Conservation (phyloP, 2,797 vertebrate species). For the Parotocinclus haroldoi region DNA sequence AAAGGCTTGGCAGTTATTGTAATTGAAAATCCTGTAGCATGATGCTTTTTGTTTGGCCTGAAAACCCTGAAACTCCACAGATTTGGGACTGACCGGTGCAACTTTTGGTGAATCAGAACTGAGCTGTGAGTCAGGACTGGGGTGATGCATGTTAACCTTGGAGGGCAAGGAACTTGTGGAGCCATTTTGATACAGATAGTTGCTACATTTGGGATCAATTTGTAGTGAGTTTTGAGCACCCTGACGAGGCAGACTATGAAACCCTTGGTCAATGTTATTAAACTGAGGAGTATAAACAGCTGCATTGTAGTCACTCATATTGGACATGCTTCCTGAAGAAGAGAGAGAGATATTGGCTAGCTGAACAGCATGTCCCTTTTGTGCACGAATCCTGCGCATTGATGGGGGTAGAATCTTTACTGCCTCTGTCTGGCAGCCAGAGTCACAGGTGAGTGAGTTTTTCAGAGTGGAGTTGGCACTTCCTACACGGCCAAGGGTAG, state of each 20-base stretch:
- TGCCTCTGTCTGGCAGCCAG: constrained; percentile 76
- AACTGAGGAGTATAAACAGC: constrained; percentile 61
- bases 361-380: constrained; percentile 83
- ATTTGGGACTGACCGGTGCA: constrained; percentile 53
- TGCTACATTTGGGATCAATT: constrained; percentile 63
- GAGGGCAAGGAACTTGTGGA: constrained; percentile 54
- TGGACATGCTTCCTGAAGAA: constrained; percentile 72
- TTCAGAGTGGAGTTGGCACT: constrained; percentile 56
- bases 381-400: constrained; percentile 82
- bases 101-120: constrained; percentile 46
- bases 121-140: constrained; percentile 56
- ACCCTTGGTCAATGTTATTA: constrained; percentile 61
- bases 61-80: constrained; percentile 56
- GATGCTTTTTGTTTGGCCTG: constrained; percentile 61
- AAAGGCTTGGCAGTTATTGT: constrained; percentile 65
- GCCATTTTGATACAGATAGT: constrained; percentile 58
- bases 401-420: constrained; percentile 72
- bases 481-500: constrained; percentile 70
- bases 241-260: constrained; percentile 74
- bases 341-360: constrained; percentile 84
- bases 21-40: constrained; percentile 65
- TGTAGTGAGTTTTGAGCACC: constrained; percentile 60
- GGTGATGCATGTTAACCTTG: constrained; percentile 59
- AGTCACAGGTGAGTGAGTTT: constrained; percentile 71
- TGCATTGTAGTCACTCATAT: constrained; percentile 69